Evolutionary conservation across 2,888 invertebrate species (phyloP), one percentile per base, ranked within the genome.

Genomic region (Stenoptilia bipunctidactyla): DNA sequence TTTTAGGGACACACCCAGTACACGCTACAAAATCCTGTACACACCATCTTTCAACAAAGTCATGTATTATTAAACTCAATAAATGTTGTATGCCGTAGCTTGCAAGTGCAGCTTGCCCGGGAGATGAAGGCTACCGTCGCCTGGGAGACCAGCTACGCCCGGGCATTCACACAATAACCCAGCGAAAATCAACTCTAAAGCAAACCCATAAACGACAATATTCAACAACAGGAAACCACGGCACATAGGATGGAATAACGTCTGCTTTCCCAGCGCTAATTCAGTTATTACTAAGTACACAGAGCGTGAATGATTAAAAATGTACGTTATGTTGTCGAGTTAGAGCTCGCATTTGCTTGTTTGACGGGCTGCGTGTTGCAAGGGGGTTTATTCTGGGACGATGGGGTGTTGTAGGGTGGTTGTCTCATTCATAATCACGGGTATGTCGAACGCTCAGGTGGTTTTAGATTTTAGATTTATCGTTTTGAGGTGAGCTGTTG

Each of bases 381-480:
- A 46, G 47, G 52, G 47, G 50, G 49, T 40, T 40, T 44, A 40
- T 42, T 48, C 49, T 52, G 20, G 20, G 20, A 3, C 20, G n/a
- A n/a, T n/a, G 49, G 53, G 51, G 52, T 44, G 45, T n/a, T 51
- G 51, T 49, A 49, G 61, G 60, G n/a, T n/a, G 56, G 56, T 55
- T 27, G 53, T 62, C 71, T 66, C 68, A 74, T 75, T 79, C 73
- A 75, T 77, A 74, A 77, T 72, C 71, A 67, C 68, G 58, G 67
- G 69, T 63, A 66, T 61, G 74, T 74, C 71, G 73, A 73, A 73
- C 70, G 74, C 77, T 72, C 79, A 79, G 79, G 77, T 80, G 80
- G 74, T 72, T 20, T 70, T 64, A 67, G 71, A 67, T 70, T 71
- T 70, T 67, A 72, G 74, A 79, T 79, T 77, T 79, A 79, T 76